Evolutionary conservation across 2,888 invertebrate genomes (phyloP), one percentile per base, ranked within the genome.

Genomic region (Deilephila elpenor): DNA sequence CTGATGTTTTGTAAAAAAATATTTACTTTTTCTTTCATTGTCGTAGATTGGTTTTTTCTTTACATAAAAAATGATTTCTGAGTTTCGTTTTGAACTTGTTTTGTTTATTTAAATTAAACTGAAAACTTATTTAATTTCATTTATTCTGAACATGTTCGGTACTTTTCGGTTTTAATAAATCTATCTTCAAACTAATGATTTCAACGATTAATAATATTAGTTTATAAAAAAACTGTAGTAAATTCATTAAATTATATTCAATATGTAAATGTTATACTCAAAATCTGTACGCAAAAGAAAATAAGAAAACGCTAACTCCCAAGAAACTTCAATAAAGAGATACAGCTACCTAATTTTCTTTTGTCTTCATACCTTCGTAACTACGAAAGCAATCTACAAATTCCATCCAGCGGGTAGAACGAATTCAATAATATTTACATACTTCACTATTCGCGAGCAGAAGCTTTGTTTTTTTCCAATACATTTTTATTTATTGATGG

Each of bases 361-460:
- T 71, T 59, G 59, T 71, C 59, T 56, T 20, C 34, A 32, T 20
- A 59, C 29, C 5, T 20, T 72, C 19, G 71, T 29, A 60, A 19
- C 59, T 19, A 71, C 59, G 59, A 64, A 56, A 37, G 34, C 67
- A 73, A 67, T 51, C 25, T 32, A 19, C 51, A 8, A 70, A 60
- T 32, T 59, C 51, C 44, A 37, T 59, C 76, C 76, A 74, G 78
- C 75, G 74, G 76, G 77, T 77, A 78, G 77, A 80, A 78, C 75
- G 74, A 83, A 84, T 82, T 78, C 79, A 79, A 82, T 80, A 81
- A 82, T 85, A 86, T 86, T 81, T 83, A 84, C 82, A 84, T 84
- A 78, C 79, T 78, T 77, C 77, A 67, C 70, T 74, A 71, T 77
- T 75, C 71, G 67, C 56, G 53, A 11, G 70, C 71, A 71, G 72